phyloP scores from a whole-genome alignment of 1,140 invertebrate genomes.

The Nephotettix cincticeps region DNA sequence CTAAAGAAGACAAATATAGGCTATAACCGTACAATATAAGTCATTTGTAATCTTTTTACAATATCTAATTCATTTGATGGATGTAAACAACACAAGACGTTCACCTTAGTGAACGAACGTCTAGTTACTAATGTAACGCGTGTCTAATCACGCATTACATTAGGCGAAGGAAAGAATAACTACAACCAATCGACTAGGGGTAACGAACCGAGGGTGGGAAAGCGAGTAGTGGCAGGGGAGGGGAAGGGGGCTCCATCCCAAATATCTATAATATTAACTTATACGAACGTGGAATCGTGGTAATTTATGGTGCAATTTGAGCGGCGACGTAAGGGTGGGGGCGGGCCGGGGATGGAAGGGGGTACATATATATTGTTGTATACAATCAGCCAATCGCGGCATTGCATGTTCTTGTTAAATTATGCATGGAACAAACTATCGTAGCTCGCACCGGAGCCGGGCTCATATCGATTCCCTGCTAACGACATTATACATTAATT shows the following conservation, averaged over 20 bases:
- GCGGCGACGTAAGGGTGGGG: neutral
- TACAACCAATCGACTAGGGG: neutral
- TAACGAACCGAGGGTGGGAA: neutral
- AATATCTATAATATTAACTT: constrained; percentile 23
- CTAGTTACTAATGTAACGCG: too few species aligned
- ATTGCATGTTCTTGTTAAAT: constrained; percentile 27
- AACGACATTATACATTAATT: constrained; percentile 33
- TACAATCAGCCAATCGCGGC: constrained; percentile 27
- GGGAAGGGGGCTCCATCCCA: neutral
- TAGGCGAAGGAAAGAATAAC: too few species aligned
- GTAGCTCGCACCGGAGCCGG: neutral
- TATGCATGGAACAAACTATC: constrained; percentile 29
- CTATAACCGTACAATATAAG: too few species aligned
- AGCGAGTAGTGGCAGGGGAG: neutral
- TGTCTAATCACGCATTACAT: too few species aligned
- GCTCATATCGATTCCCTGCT: constrained; percentile 25
- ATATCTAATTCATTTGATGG: too few species aligned
- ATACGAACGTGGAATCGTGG: constrained; percentile 23
- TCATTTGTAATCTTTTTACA: too few species aligned
- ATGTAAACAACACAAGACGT: too few species aligned
- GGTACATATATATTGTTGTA: constrained; percentile 29
- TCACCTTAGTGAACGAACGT: too few species aligned
- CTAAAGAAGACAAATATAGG: too few species aligned
- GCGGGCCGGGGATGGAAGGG: neutral
- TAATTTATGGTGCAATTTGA: constrained; percentile 26